Conservation (phyloP, 1,140 invertebrate species). For the Diorhabda elongata region DNA sequence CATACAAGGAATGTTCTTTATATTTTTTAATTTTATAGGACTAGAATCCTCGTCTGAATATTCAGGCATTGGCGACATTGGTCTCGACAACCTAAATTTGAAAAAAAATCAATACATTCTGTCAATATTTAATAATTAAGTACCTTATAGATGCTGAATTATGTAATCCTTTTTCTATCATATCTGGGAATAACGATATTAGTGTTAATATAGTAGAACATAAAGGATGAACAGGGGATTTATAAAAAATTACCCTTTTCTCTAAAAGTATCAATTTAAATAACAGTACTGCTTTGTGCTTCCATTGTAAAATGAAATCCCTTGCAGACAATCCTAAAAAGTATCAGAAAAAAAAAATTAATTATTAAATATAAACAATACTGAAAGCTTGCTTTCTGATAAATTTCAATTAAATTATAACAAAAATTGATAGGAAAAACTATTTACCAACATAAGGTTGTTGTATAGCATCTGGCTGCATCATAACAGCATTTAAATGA, state of each 20-base stretch:
- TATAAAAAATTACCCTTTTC: slow-evolving; percentile 86
- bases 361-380: background rate
- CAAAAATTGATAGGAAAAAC: background rate
- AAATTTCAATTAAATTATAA: background rate
- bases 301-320: slow-evolving; percentile 80
- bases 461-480: slow-evolving; percentile 62
- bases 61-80: slow-evolving; percentile 73
- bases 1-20: slow-evolving; percentile 1
- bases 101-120: background rate
- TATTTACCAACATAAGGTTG: slow-evolving; percentile 76
- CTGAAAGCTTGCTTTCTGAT: background rate
- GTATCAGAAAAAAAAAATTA: background rate
- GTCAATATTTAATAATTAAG: slow-evolving; percentile 28
- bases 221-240: slow-evolving; percentile 86
- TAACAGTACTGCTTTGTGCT: slow-evolving; percentile 86
- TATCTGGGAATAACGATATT: slow-evolving; percentile 84
- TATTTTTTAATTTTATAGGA: slow-evolving; percentile 26
- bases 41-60: slow-evolving; percentile 52
- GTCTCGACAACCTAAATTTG: slow-evolving; percentile 63
- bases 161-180: slow-evolving; percentile 81
- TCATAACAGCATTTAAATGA: slow-evolving; percentile 85
- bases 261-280: slow-evolving; percentile 93
- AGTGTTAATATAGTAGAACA: slow-evolving; percentile 84
- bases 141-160: slow-evolving; percentile 79
- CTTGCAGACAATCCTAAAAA: slow-evolving; percentile 71